Conservation (phyloP, 2,888 invertebrate species). For the Marasmarcha lunaedactyla region DNA sequence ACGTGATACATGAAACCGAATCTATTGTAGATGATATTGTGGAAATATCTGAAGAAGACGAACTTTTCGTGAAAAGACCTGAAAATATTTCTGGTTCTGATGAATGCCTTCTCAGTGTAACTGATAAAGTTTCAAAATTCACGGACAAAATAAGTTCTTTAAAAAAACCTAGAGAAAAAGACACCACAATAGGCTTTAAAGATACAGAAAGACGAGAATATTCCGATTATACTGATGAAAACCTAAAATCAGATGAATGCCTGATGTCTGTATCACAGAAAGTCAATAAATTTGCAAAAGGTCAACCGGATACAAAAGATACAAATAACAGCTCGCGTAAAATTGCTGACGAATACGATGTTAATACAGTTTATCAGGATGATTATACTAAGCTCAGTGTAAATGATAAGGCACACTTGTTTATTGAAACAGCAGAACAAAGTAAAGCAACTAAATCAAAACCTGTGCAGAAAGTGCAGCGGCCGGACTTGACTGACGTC, state of each 20-base stretch:
- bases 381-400: slow-evolving; percentile 69
- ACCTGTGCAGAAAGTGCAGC: slow-evolving; percentile 42
- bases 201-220: slow-evolving; percentile 46
- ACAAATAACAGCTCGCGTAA: slow-evolving; percentile 45
- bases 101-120: slow-evolving; percentile 65
- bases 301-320: slow-evolving; percentile 40
- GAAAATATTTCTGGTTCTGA: slow-evolving; percentile 50
- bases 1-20: slow-evolving; percentile 70
- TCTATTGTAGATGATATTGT: slow-evolving; percentile 70
- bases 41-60: slow-evolving; percentile 66
- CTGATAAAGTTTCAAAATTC: slow-evolving; percentile 68
- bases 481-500: slow-evolving; percentile 65
- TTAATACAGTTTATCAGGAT: slow-evolving; percentile 59
- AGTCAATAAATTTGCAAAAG: slow-evolving; percentile 75
- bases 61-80: slow-evolving; percentile 44
- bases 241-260: slow-evolving; percentile 71
- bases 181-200: slow-evolving; percentile 31
- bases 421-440: slow-evolving; percentile 73
- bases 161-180: slow-evolving; percentile 29
- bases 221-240: slow-evolving; percentile 63
- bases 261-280: slow-evolving; percentile 77
- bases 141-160: slow-evolving; percentile 42
- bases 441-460: slow-evolving; percentile 50
- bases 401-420: slow-evolving; percentile 75
- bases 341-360: slow-evolving; percentile 61